Evolutionary conservation across 2,888 invertebrate genomes (phyloP).

Genomic region (Eupithecia vulgata): DNA sequence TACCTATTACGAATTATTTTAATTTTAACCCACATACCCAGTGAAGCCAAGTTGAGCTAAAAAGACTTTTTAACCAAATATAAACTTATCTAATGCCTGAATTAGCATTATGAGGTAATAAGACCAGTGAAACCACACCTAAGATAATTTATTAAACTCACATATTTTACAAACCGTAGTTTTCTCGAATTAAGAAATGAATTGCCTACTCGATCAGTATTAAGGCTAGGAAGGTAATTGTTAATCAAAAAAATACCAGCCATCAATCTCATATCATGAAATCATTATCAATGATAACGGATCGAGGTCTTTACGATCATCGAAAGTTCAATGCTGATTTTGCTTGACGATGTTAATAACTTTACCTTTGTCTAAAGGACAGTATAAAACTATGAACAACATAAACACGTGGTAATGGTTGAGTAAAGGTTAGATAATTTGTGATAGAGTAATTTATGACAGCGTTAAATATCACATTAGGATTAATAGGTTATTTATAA

Average conservation of each 20-base stretch:
- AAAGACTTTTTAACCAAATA: conserved; percentile 31
- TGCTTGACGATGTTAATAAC: not conserved
- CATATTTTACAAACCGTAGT: not conserved
- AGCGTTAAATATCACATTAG: not conserved
- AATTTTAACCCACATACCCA: conserved; percentile 32
- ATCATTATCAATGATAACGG: no score
- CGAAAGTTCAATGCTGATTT: not conserved
- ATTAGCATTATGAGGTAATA: conserved; percentile 32
- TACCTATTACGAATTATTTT: conserved; percentile 17
- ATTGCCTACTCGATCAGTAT: no score
- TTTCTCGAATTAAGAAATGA: not conserved
- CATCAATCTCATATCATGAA: no score
- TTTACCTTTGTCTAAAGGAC: not conserved
- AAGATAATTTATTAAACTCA: conserved; percentile 16
- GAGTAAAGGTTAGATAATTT: not conserved
- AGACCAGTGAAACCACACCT: conserved; percentile 19
- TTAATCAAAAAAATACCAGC: no score
- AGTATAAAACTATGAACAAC: not conserved
- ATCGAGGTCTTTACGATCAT: not conserved
- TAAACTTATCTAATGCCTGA: conserved; percentile 22
- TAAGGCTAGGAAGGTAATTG: no score
- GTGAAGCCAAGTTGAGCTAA: conserved; percentile 21
- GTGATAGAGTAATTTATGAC: not conserved
- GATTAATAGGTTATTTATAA: not conserved
- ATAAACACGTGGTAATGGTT: not conserved